A percentile compares a stretch with the other conserved stretches of the same genome.
These are phyloP conservation scores for Ophthalmotilapia sp. DNA, from an alignment of 2,113 vertebrate species.

Conservation along the genomic window DNA sequence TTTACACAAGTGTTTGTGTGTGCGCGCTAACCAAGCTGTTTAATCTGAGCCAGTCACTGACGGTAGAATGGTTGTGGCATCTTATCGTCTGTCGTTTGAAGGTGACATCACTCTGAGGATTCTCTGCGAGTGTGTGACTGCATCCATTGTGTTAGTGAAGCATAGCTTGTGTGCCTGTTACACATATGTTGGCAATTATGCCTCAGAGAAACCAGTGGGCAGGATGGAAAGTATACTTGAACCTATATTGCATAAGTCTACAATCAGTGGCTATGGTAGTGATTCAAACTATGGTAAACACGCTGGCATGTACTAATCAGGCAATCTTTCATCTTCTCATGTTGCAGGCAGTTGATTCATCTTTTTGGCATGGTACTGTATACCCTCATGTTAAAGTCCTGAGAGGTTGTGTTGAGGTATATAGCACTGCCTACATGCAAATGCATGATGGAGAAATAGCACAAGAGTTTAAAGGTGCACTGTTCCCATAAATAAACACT, in stretches of 20 bases:
- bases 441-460: not conserved
- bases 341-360: constrained; percentile 44
- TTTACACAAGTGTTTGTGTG: not conserved
- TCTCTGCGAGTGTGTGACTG: not conserved
- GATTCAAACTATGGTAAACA: constrained; percentile 60
- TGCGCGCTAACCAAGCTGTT: not conserved
- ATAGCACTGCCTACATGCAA: not conserved
- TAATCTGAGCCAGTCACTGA: constrained; percentile 22
- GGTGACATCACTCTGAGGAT: constrained; percentile 44
- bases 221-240: constrained; percentile 40
- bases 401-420: not conserved
- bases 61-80: constrained; percentile 4
- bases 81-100: constrained; percentile 23
- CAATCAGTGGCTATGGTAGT: constrained; percentile 51
- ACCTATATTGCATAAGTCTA: constrained; percentile 46
- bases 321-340: constrained; percentile 48
- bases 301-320: constrained; percentile 51
- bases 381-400: not conserved
- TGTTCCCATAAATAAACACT: constrained; percentile 23
- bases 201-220: constrained; percentile 21
- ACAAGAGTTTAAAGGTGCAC: not conserved
- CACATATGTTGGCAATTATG: constrained; percentile 53
- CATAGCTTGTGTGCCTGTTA: constrained; percentile 5
- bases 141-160: not conserved
- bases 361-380: constrained; percentile 4